phyloP scores from a whole-genome alignment of 2,797 vertebrate genomes.

The Pangasius djambal region DNA sequence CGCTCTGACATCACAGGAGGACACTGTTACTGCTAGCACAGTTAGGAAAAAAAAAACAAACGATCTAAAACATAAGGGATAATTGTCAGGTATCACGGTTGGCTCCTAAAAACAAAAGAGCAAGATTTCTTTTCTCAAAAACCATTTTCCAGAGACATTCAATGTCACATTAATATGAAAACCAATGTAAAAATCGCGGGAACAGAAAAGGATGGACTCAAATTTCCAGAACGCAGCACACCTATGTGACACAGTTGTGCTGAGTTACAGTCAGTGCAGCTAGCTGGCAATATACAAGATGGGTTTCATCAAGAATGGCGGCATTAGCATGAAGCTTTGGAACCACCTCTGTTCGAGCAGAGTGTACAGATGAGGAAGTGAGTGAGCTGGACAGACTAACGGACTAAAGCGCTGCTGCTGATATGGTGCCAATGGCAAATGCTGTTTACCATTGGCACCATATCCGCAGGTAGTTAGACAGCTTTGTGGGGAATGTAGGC shows the following conservation, averaged over 20 bases:
- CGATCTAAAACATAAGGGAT: not conserved
- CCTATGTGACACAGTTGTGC: not conserved
- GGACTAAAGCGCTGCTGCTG: not conserved
- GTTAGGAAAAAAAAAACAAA: not conserved
- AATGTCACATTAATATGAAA: not conserved
- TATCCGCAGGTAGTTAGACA: not conserved
- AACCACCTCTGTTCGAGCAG: not conserved
- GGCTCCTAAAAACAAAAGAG: not conserved
- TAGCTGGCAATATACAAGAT: not conserved
- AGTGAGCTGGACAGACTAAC: not conserved
- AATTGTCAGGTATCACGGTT: not conserved
- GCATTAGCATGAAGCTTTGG: not conserved
- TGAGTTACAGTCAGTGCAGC: not conserved
- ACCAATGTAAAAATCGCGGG: not conserved
- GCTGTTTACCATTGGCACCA: not conserved
- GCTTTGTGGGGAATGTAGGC: not conserved
- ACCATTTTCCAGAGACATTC: not conserved
- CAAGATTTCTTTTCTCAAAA: not conserved
- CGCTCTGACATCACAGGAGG: not conserved
- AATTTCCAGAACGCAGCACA: not conserved
- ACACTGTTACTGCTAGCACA: not conserved
- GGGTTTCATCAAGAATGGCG: not conserved
- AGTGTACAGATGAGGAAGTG: not conserved
- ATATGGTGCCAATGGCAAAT: too few species aligned
- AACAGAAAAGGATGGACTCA: not conserved